Percentiles rank a stretch among this genome's conserved stretches.
Conservation (phyloP, 2,113 vertebrate species). For the Pogonocichla stellata region DNA sequence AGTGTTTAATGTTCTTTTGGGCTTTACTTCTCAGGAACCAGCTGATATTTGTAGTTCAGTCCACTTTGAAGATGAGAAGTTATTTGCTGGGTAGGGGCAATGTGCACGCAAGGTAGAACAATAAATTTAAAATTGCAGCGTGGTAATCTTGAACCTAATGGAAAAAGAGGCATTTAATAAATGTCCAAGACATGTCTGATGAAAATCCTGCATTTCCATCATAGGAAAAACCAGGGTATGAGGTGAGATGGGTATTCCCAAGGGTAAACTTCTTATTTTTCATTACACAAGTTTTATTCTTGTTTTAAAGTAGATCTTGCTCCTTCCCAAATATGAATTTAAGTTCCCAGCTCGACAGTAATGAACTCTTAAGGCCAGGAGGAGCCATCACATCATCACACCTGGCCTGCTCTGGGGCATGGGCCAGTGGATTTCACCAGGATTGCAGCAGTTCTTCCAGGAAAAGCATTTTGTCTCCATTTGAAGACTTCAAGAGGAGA, state of each 20-base stretch:
- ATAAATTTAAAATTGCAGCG: neutral
- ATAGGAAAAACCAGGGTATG: neutral
- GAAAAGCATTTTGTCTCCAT: neutral
- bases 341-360: neutral
- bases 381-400: neutral
- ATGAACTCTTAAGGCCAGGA: neutral
- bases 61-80: neutral
- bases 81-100: neutral
- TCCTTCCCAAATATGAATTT: neutral
- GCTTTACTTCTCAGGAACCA: neutral
- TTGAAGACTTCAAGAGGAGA: neutral
- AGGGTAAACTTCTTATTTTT: neutral
- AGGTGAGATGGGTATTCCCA: neutral
- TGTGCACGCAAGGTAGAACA: neutral
- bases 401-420: neutral
- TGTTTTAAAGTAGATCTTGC: neutral
- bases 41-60: neutral
- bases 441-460: neutral
- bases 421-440: neutral
- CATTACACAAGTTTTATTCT: neutral
- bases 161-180: neutral
- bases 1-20: neutral
- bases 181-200: neutral
- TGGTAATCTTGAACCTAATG: neutral
- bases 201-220: neutral